Evolutionary conservation across 2,888 invertebrate species (phyloP).

Genomic region (Gymnoscelis rufifasciata): DNA sequence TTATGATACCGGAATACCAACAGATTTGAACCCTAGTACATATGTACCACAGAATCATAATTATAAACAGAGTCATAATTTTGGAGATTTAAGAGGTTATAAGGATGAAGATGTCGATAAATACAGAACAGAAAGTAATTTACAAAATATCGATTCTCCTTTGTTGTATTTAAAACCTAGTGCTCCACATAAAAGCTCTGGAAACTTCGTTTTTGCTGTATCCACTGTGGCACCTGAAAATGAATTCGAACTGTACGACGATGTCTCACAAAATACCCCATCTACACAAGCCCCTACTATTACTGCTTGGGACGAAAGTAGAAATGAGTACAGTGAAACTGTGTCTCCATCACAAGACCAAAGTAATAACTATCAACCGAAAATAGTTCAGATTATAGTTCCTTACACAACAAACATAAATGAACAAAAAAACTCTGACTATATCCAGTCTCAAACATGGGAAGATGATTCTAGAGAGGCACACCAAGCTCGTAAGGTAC

Average conservation of each 20-base stretch:
- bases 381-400: slow-evolving; percentile 88
- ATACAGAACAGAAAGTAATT: slow-evolving; percentile 65
- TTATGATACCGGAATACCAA: slow-evolving; percentile 50
- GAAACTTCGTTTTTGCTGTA: slow-evolving; percentile 55
- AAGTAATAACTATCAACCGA: slow-evolving; percentile 70
- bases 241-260: slow-evolving; percentile 70
- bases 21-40: slow-evolving; percentile 44
- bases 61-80: slow-evolving; percentile 45
- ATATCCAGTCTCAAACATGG: slow-evolving; percentile 63
- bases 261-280: slow-evolving; percentile 48
- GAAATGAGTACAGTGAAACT: slow-evolving; percentile 47
- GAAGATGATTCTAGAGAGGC: slow-evolving; percentile 48
- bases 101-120: slow-evolving; percentile 68
- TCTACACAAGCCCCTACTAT: slow-evolving; percentile 38
- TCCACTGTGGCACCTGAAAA: slow-evolving; percentile 49
- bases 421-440: slow-evolving; percentile 40
- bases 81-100: slow-evolving; percentile 65
- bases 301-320: slow-evolving; percentile 52
- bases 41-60: slow-evolving; percentile 54
- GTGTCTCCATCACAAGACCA: slow-evolving; percentile 38
- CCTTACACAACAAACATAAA: slow-evolving; percentile 83
- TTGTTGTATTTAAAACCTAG: slow-evolving; percentile 74
- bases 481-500: slow-evolving; percentile 72
- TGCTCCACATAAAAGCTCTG: slow-evolving; percentile 76
- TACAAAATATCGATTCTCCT: slow-evolving; percentile 80